A percentile compares a stretch with the other conserved stretches of the same genome.
phyloP scores from a whole-genome alignment of 2,888 invertebrate species.

The Stenotaenia linearis region DNA sequence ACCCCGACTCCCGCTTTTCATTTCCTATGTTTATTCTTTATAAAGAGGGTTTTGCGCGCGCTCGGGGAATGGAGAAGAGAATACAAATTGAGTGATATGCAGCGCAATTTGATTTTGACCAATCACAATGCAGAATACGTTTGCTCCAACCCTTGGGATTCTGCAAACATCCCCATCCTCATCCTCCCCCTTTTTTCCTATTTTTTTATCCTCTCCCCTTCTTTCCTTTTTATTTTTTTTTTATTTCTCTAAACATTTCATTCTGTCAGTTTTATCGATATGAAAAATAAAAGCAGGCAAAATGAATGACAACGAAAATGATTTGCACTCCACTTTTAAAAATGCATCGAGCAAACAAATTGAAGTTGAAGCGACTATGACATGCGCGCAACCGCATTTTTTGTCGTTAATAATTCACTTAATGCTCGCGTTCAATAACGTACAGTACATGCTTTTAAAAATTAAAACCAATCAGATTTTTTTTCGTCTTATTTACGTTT shows the following conservation, averaged over 20 bases:
- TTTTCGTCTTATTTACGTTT: background rate
- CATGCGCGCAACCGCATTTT: background rate
- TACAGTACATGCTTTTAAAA: background rate
- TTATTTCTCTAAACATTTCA: constrained; percentile 18
- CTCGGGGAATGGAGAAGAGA: constrained; percentile 21
- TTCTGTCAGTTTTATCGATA: constrained; percentile 17
- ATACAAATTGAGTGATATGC: constrained; percentile 28
- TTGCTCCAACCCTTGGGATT: constrained; percentile 6
- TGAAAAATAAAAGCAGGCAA: constrained; percentile 6
- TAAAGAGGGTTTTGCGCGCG: constrained; percentile 16
- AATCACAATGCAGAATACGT: constrained; percentile 30
- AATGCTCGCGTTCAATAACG: background rate
- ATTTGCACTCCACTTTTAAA: constrained; percentile 13
- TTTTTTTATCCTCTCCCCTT: background rate
- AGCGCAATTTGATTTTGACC: constrained; percentile 29
- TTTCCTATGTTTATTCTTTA: constrained; percentile 12
- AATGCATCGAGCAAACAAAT: constrained; percentile 24
- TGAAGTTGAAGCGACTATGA: background rate
- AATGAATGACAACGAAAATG: constrained; percentile 12
- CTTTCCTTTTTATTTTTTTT: background rate
- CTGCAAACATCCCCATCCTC: constrained; percentile 24
- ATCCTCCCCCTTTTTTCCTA: background rate
- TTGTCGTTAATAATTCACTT: background rate
- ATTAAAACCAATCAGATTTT: constrained; percentile 2
- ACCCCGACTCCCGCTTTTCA: constrained; percentile 6